Percentiles rank a stretch among this genome's conserved stretches.
phyloP scores from a whole-genome alignment of 2,797 vertebrate species.

The Falco rusticolus region DNA sequence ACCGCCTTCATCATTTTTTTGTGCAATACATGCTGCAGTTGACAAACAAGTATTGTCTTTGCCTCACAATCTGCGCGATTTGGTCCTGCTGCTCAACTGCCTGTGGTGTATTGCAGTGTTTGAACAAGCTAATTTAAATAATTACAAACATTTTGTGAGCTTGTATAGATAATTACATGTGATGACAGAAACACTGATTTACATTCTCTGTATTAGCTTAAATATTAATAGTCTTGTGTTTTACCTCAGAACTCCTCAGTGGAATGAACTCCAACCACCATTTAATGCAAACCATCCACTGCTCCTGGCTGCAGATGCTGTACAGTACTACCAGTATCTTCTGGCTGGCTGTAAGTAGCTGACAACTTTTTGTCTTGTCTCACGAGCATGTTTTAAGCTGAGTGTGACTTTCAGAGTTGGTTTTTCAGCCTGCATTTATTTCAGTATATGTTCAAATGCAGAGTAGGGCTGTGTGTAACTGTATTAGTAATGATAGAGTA shows the following conservation, averaged over 20 bases:
- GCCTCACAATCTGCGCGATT: not conserved
- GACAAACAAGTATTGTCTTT: slow-evolving; percentile 26
- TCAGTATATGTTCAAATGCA: not conserved
- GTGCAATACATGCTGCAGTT: not conserved
- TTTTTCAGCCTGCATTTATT: not conserved
- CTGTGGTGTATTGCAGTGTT: slow-evolving; percentile 62
- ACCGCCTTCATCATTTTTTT: not conserved
- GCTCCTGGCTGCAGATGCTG: slow-evolving; percentile 92
- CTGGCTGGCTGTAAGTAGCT: slow-evolving; percentile 89
- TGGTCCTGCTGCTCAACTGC: slow-evolving; percentile 40
- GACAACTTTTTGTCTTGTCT: slow-evolving; percentile 34
- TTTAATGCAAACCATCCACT: slow-evolving; percentile 95
- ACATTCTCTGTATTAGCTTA: slow-evolving; percentile 70
- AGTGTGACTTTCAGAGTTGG: not conserved
- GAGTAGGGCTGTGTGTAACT: not conserved
- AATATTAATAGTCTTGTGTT: slow-evolving; percentile 79
- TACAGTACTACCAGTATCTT: slow-evolving; percentile 94
- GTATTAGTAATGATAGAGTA: not conserved
- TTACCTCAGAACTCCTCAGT: slow-evolving; percentile 91
- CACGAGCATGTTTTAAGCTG: not conserved
- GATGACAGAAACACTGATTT: slow-evolving; percentile 76
- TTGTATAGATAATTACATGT: slow-evolving; percentile 74
- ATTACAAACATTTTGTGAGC: slow-evolving; percentile 73
- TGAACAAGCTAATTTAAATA: slow-evolving; percentile 75
- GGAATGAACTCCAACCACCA: slow-evolving; percentile 97